phyloP scores from a whole-genome alignment of 2,888 invertebrate genomes.

The Cancer borealis region DNA sequence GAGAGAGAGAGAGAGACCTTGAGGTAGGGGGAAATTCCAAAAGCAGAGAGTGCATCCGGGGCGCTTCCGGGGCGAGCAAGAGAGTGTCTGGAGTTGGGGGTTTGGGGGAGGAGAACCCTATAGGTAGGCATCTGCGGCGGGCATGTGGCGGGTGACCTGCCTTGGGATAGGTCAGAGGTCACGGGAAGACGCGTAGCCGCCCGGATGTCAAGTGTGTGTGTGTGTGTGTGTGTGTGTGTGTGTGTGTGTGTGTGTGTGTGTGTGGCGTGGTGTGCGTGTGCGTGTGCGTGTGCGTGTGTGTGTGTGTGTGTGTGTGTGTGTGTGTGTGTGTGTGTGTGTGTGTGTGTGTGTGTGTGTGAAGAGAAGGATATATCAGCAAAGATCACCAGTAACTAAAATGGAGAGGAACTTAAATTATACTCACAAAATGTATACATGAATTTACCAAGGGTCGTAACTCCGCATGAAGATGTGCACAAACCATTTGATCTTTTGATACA shows the following conservation, averaged over 20 bases:
- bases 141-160: conserved; percentile 37
- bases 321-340: background rate
- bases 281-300: background rate
- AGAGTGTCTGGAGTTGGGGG: background rate
- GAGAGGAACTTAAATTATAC: background rate
- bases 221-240: background rate
- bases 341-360: background rate
- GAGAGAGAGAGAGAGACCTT: background rate
- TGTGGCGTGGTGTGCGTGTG: background rate
- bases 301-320: background rate
- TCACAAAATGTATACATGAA: conserved; percentile 20
- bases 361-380: too few species aligned
- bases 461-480: conserved; percentile 8
- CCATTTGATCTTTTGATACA: background rate
- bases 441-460: conserved; percentile 1
- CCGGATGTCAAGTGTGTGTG: conserved; percentile 37
- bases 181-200: conserved; percentile 20
- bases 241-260: background rate
- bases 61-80: conserved; percentile 27
- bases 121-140: background rate
- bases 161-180: conserved; percentile 10
- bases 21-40: background rate
- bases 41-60: conserved; percentile 34
- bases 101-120: background rate
- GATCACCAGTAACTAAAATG: background rate